Evolutionary conservation across 64 coral and sea anemone genomes (phyloP), one percentile per base, ranked within the genome.

Genomic region (Dendrophyllia cribrosa): DNA sequence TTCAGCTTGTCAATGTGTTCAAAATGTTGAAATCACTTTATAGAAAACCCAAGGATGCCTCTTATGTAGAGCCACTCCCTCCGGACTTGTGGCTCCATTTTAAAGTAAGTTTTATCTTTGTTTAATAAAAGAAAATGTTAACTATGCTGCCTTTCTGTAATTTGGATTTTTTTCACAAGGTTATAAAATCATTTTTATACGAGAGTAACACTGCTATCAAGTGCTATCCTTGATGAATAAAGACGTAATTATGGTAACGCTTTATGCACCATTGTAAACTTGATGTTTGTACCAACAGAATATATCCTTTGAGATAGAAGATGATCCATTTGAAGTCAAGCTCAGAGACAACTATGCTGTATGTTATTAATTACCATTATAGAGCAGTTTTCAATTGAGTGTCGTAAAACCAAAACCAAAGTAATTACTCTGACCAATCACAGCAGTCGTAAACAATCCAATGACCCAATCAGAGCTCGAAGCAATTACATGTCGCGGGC

Each of bases 261-360:
- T 1, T 34, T 34, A 12, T 6, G 7, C 0, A 9, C 12, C 53
- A 9, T 56, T 56, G 53, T 56, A 56, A 56, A 56, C 53, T 56
- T 56, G 53, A 55, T 56, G 3, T 55, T 55, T 74, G 11, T 58
- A 56, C 58, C 88, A 78, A 25, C 56, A 98, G 97, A 90, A 89
- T 49, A 53, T 98, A 51, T 62, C 62, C 6, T 91, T 98, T 62
- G 91, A 96, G 64, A 93, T 98, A 66, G 97, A 98, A 63, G 97
- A 98, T 60, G 94, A 96, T 60, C 94, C 97, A 56, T 98, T 98
- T 82, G 97, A 98, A 93, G 94, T 98, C 26, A 98, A 96, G 75
- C 80, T 98, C 9, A 92, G 97, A n/a, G 91, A 96, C 46, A 98
- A 98, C 66, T 98, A 98, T 77, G 94, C 88, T 69, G 97, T 98